These are phyloP conservation scores for Virgularia gustaviana DNA, from an alignment of 92 coral and sea anemone genomes.

Conservation along the genomic window DNA sequence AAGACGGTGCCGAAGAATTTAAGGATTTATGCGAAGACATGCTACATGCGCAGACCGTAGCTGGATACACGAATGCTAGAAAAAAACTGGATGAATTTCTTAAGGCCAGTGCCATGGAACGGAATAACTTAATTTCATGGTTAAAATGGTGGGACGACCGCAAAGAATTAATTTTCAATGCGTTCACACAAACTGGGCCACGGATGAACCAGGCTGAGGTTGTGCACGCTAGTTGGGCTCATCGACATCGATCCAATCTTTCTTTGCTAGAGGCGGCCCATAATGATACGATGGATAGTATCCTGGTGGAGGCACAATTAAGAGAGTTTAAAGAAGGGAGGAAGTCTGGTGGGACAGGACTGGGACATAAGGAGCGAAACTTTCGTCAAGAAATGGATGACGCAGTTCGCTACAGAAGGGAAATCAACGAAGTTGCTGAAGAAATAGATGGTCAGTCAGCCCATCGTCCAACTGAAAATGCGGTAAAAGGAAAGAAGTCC, in stretches of 20 bases:
- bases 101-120: not conserved
- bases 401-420: conserved; percentile 4
- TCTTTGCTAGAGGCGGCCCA: conserved; percentile 8
- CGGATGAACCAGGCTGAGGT: conserved; percentile 25
- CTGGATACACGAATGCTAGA: conserved; percentile 10
- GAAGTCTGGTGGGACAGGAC: conserved; percentile 13
- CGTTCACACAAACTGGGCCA: conserved; percentile 30
- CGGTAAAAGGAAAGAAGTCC: not conserved
- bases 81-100: conserved; percentile 10
- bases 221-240: conserved; percentile 41
- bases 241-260: conserved; percentile 4
- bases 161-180: conserved; percentile 38
- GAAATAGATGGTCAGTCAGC: not conserved
- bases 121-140: conserved; percentile 17
- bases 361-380: not conserved
- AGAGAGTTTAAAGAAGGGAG: not conserved
- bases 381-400: not conserved
- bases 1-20: not conserved
- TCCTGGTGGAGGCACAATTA: conserved; percentile 21
- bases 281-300: not conserved
- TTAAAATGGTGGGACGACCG: conserved; percentile 44
- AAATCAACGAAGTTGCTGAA: not conserved
- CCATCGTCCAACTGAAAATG: not conserved
- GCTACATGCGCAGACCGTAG: conserved; percentile 17
- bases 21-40: conserved; percentile 8